phyloP scores from a whole-genome alignment of 2,888 invertebrate genomes.

The Keiferia lycopersicella region DNA sequence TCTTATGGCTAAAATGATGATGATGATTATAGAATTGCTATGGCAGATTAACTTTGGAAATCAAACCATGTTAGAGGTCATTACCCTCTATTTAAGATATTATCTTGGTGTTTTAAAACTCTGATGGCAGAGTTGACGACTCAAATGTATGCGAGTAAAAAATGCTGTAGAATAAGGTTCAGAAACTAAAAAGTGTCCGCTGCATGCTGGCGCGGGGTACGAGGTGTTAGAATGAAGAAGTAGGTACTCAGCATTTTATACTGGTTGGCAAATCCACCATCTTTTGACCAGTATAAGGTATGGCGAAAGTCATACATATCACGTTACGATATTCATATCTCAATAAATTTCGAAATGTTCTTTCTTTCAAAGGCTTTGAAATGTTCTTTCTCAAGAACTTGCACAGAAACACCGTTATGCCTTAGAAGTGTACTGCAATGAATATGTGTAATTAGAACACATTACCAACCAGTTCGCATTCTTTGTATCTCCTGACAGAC shows the following conservation, averaged over 20 bases:
- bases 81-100: too few species aligned
- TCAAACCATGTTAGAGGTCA: too few species aligned
- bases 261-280: neutral
- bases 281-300: neutral
- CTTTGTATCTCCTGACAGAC: conserved; percentile 35
- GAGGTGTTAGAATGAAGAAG: too few species aligned
- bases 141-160: too few species aligned
- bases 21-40: neutral
- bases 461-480: conserved; percentile 43
- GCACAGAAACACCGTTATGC: conserved; percentile 41
- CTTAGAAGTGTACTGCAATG: conserved; percentile 44
- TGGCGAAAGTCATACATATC: neutral
- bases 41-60: neutral
- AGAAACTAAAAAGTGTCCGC: too few species aligned
- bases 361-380: neutral
- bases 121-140: too few species aligned
- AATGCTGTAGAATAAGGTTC: too few species aligned
- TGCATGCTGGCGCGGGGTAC: too few species aligned
- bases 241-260: neutral
- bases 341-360: neutral
- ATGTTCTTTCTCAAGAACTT: neutral
- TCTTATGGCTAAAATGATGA: too few species aligned
- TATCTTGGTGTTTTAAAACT: too few species aligned
- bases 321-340: neutral
- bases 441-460: conserved; percentile 49